Evolutionary conservation across 1,140 invertebrate species (phyloP).

Genomic region (Drosophila equinoxialis): DNA sequence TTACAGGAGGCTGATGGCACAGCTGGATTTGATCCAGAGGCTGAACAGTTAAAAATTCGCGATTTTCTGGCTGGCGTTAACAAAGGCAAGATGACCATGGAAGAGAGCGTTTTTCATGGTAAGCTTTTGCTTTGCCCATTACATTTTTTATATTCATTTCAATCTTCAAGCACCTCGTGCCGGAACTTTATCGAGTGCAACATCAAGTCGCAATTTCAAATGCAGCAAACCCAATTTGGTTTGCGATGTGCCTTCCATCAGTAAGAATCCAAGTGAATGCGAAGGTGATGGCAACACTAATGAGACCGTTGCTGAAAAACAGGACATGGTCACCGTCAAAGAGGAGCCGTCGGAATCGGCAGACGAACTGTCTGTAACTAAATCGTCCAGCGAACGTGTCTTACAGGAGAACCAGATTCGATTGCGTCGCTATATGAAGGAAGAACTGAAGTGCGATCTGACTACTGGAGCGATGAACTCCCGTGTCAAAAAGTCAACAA

Average conservation of each 20-base stretch:
- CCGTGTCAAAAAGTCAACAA: conserved; percentile 38
- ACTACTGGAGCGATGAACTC: conserved; percentile 37
- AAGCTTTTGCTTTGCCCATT: neutral
- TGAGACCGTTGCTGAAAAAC: neutral
- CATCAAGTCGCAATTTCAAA: conserved; percentile 33
- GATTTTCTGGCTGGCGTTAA: conserved; percentile 61
- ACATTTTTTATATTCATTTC: neutral
- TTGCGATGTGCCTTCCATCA: conserved; percentile 46
- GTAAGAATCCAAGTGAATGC: conserved; percentile 52
- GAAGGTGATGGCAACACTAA: conserved; percentile 20
- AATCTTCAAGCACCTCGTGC: neutral
- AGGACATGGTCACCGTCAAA: conserved; percentile 9
- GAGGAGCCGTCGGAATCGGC: neutral
- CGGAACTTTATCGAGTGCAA: neutral
- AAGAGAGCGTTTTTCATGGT: conserved; percentile 35
- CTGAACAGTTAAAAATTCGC: conserved; percentile 62
- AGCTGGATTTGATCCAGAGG: conserved; percentile 61
- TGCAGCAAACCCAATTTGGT: conserved; percentile 58
- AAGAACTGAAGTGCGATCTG: conserved; percentile 75
- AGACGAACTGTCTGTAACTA: neutral
- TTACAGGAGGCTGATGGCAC: conserved; percentile 51
- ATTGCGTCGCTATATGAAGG: conserved; percentile 69
- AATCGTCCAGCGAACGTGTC: conserved; percentile 45
- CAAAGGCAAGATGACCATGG: conserved; percentile 34
- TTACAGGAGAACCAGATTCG: conserved; percentile 72